Evolutionary conservation across 1,140 invertebrate species (phyloP), one percentile per base, ranked within the genome.

Genomic region (Drosophila leontia): DNA sequence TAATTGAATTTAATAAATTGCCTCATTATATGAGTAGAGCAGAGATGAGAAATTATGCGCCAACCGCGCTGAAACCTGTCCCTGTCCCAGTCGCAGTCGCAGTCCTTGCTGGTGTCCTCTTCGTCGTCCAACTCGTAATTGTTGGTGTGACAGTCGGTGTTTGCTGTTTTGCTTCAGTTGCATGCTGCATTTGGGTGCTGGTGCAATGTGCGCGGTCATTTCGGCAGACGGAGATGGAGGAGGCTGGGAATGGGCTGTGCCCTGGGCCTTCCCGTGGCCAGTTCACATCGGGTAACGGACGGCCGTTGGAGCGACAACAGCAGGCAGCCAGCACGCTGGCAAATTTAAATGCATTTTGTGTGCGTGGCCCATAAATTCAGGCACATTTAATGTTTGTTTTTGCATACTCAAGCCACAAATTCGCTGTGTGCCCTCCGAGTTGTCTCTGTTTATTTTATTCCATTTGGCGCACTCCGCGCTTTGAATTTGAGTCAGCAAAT

Each of bases 1-100:
- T 88, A 90, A 90, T 90, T 88, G 85, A 88, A 90, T 90, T 84
- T 82, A 88, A 90, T 88, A 88, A 87, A 88, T 87, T 82, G 84
- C 83, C 84, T 88, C 84, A 88, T 88, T 88, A 87, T 77, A 72
- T 68, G 71, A 82, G 72, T 61, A 75, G 64, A 85, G 77, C 84
- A 75, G 68, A 85, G 80, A 85, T 85, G 83, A 85, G 83, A 85
- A 84, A 84, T 84, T 83, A 84, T 84, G 76, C 76, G 72, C 61
- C 81, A 79, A 71, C 19, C 35, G 61, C 29, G 75, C 69, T 60
- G 55, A 26, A 44, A 57, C 55, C 55, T 26, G 15, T 35, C 51
- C 32, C 42, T 9, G 17, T 17, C 17, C 23, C 23, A 9, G 47
- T 13, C 19, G 3, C 34, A n/a, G 53, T n/a, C 55, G 6, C 19